These are phyloP conservation scores for Aphyosemion australe DNA, from an alignment of 2,113 vertebrate genomes.

Conservation along the genomic window DNA sequence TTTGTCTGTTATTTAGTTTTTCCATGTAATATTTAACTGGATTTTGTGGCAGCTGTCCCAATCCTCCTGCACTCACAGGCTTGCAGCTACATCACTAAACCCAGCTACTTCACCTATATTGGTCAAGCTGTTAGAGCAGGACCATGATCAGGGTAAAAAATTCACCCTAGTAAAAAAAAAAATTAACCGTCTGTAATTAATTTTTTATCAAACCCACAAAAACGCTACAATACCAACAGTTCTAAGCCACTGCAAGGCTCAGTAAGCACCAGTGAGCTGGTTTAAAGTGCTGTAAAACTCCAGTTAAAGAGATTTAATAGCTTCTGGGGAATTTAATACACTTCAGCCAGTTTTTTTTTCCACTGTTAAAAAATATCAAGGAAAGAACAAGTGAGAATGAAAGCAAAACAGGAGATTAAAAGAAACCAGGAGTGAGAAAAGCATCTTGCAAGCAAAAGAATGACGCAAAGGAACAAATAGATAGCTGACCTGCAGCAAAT, in stretches of 20 bases:
- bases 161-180: neutral
- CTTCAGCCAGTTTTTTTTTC: constrained; percentile 47
- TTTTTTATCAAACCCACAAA: neutral
- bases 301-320: constrained; percentile 56
- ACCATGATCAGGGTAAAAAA: neutral
- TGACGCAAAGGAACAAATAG: neutral
- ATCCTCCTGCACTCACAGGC: neutral
- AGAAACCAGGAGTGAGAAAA: neutral
- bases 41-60: too few species aligned
- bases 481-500: neutral
- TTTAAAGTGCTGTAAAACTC: constrained; percentile 46
- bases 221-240: constrained; percentile 40
- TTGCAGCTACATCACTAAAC: too few species aligned
- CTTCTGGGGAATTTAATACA: constrained; percentile 49
- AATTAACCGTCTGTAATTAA: neutral
- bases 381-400: neutral
- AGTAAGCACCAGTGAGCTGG: constrained; percentile 24
- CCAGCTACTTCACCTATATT: too few species aligned
- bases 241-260: constrained; percentile 9
- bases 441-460: too few species aligned
- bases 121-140: too few species aligned
- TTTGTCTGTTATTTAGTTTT: too few species aligned
- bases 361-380: constrained; percentile 40
- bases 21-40: too few species aligned
- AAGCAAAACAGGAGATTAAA: neutral